Evolutionary conservation across 1,140 invertebrate genomes (phyloP), one percentile per base, ranked within the genome.

Genomic region (Drosophila kikkawai): DNA sequence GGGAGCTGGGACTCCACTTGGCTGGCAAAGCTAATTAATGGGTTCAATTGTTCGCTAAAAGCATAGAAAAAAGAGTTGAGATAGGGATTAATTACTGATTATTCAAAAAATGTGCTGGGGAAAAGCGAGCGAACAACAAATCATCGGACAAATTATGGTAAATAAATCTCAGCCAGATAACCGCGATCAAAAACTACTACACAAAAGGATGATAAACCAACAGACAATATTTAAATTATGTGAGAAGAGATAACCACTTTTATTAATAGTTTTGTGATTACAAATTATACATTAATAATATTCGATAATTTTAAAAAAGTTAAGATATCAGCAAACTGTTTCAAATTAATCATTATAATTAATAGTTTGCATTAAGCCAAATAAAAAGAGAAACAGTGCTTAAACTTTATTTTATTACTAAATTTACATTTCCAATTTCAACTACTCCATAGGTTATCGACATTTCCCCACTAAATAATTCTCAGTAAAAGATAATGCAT

Each of bases 21-120:
- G 13, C 48, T 22, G 39, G 36, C 13, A 42, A 42, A 75, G 55
- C 63, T 77, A 80, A 87, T 87, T 88, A 87, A 83, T 87, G 71
- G 29, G 26, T 64, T 74, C 71, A 61, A 77, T 83, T 83, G 63
- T 76, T 80, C 2, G 11, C n/a, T 36, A 42, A 65, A 57, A 42
- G 42, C 36, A 37, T 55, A 19, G 17, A 37, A 37, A 37, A 58
- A 65, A 19, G 45, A 58, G 47, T 61, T 32, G 9, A 19, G 59
- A 69, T 79, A 56, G 57, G 56, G 37, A 36, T 63, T 47, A 75
- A 56, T 50, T 51, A 12, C 11, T 29, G 39, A 56, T 68, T 68
- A 68, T 42, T 44, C 9, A 26, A 15, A 36, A 64, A 51, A 26
- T n/a, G 19, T 12, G 9, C 11, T 32, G 34, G 11, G 50, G 12